phyloP scores from a whole-genome alignment of 2,888 invertebrate genomes.

The Mesorhabditis spiculigera region DNA sequence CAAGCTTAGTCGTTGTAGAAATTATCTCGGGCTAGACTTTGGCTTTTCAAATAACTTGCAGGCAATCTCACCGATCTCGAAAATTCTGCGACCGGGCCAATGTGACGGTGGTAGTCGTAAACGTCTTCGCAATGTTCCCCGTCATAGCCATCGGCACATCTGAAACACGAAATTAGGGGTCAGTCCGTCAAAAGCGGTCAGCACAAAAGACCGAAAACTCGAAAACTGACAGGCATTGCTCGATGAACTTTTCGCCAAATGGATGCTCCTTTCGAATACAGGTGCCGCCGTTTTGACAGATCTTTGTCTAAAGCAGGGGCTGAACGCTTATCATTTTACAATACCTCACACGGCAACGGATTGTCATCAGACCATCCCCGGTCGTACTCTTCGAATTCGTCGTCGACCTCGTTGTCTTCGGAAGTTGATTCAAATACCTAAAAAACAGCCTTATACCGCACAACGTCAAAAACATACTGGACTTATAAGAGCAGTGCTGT shows the following conservation, averaged over 20 bases:
- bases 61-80: not conserved
- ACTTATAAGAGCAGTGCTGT: too few relatives aligned
- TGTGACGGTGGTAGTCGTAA: not conserved
- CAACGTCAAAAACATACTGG: too few relatives aligned
- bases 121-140: not conserved
- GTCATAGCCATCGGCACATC: not conserved
- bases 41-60: not conserved
- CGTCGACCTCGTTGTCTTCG: too few relatives aligned
- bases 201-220: not conserved
- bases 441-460: too few relatives aligned
- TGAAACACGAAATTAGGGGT: not conserved
- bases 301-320: not conserved
- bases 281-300: not conserved
- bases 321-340: too few relatives aligned
- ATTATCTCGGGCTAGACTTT: not conserved
- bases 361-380: too few relatives aligned
- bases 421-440: too few relatives aligned
- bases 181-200: too few relatives aligned
- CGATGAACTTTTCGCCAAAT: not conserved
- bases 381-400: too few relatives aligned
- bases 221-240: not conserved
- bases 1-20: not conserved
- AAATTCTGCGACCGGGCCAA: not conserved
- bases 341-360: too few relatives aligned
- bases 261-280: not conserved